Evolutionary conservation across 2,113 vertebrate species (phyloP), one percentile per base, ranked within the genome.

Genomic region (Megalops atlanticus): DNA sequence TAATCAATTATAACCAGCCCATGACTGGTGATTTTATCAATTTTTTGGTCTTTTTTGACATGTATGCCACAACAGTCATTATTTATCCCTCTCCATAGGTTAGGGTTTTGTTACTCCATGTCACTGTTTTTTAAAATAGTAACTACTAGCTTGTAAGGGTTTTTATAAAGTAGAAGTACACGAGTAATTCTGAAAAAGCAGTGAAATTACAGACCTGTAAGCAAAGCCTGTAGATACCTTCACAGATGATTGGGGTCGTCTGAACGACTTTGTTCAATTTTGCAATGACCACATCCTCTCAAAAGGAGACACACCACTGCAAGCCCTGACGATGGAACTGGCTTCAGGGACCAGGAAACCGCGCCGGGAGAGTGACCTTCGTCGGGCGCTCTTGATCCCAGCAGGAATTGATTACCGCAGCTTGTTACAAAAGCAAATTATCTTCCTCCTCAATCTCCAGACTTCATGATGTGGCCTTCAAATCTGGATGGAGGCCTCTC

Each of bases 341-440:
- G 54, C 49, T 35, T 27, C 24, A 68, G 39, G 80, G 49, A 58
- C 38, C 2, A n/a, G 45, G 49, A 11, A 36, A 76, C 72, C 39
- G 16, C 39, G 76, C 54, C 39, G 10, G 73, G 3, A 47, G 74
- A 16, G 33, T 16, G 76, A 71, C 41, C 76, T 78, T 71, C 31
- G 21, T 33, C 47, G 36, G 58, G 31, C 71, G 33, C 36, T 15
- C 27, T 6, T 52, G 58, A 47, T 77, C 31, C 54, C 64, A 70
- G 41, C 38, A 35, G 40, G 74, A 33, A 41, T 24, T 76, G 73
- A 81, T 81, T 75, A 76, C 71, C 68, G 52, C 45, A 49, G 38
- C 70, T 80, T 73, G 36, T 74, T 80, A 49, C 69, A 80, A 49
- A n/a, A 49, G 74, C 40, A 45, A 76, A 81, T 76, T 31, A 49